Base-by-base conservation (phyloP, 2,888 invertebrate genomes). In the Xanthia icteritia region DNA sequence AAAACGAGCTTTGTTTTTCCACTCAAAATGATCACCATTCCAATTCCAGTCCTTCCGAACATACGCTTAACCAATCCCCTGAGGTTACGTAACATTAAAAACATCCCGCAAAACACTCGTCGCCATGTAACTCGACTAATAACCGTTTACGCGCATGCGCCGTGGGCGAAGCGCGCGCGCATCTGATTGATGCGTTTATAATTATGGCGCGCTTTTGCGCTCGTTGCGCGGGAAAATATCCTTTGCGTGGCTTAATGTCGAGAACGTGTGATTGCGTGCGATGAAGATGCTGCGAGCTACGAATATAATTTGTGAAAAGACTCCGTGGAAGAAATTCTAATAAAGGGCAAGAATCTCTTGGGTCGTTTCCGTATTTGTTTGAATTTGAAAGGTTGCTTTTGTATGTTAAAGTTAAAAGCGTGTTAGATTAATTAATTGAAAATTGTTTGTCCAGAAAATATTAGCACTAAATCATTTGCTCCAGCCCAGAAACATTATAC, bases 101-200 rank as follows among this genome's bases (percentile, higher is more conserved):
- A 79, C 76, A 82, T 77, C 77, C 76, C 80, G 73, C 86, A 81
- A 79, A 87, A 86, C 87, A 89, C 85, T 88, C 87, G 86, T 91
- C 90, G 90, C 86, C 88, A 87, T 89, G 87, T 86, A 83, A 87
- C 77, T 87, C 85, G 81, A 84, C 91, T 94, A 95, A 94, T 94
- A 94, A 94, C 93, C 94, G 91, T 95, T 95, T 95, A 94, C 93
- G 84, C 79, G 83, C 81, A 77, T 90, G 89, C 89, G 82, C 83
- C 86, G 85, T 92, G 91, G 89, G 90, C 91, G 93, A 91, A 90
- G 83, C 92, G 92, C 93, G 90, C 91, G 92, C 92, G 92, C 91
- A 87, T 76, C 88, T 94, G 96, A 96, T 96, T 94, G 96, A 96
- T 96, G 95, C 93, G 94, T 93, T 96, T 95, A 95, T 96, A 96